These are phyloP conservation scores for Heterotilapia buettikoferi DNA, from an alignment of 2,113 vertebrate genomes.

Conservation along the genomic window DNA sequence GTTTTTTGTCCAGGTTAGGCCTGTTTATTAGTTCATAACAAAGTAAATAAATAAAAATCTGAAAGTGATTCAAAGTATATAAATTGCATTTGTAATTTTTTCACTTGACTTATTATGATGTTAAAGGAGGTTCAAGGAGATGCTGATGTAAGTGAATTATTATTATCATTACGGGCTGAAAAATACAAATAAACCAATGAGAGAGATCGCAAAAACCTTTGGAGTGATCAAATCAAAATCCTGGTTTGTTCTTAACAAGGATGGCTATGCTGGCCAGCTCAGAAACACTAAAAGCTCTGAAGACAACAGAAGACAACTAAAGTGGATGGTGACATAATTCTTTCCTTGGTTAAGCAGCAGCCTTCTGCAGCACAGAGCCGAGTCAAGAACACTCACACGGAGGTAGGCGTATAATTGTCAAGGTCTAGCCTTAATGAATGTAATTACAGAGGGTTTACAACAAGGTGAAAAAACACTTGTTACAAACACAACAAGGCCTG, in stretches of 20 bases:
- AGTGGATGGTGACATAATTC: neutral
- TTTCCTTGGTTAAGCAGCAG: neutral
- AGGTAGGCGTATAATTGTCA: neutral
- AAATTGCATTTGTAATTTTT: neutral
- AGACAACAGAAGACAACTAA: neutral
- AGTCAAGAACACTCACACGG: neutral
- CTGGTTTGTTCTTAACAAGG: neutral
- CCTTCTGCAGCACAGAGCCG: neutral
- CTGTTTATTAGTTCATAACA: neutral
- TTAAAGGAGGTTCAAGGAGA: neutral
- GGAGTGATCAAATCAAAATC: neutral
- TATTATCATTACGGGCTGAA: neutral
- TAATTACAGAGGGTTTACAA: neutral
- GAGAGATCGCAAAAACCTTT: neutral
- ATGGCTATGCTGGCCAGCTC: neutral
- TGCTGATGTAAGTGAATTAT: neutral
- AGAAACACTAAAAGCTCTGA: neutral
- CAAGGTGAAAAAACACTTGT: neutral
- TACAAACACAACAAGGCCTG: neutral
- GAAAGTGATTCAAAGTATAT: neutral
- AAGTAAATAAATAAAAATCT: neutral
- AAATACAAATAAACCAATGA: neutral
- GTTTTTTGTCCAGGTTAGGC: neutral
- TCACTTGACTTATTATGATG: neutral
- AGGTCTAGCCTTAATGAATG: neutral